Base-by-base conservation (phyloP, 2,888 invertebrate genomes). In the Acleris literana region DNA sequence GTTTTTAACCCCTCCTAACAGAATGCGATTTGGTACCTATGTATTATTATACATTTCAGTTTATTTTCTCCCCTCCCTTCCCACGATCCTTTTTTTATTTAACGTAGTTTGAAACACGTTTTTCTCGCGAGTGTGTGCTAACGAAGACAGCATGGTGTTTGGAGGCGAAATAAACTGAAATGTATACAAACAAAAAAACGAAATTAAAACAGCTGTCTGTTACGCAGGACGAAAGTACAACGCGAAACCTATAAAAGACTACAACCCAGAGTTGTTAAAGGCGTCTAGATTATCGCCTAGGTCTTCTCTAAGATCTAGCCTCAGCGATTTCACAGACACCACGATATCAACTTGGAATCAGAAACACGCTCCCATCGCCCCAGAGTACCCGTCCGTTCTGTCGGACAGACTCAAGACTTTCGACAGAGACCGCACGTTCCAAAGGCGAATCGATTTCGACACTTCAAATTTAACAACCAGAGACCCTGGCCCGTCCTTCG, bases 21-120 rank as follows among this genome's bases (percentile, higher is more conserved):
- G 88, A 89, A 89, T 91, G 88, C 84, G 76, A 79, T 78, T 88
- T 87, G 83, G 85, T 86, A 87, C 86, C 85, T 85, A 79, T 87
- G 77, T 87, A 86, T 86, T 88, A 86, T 87, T 90, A 90, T 90
- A 92, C 92, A 92, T 92, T 92, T 92, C 92, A 92, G 92, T 92
- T 92, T 92, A 91, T 91, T 91, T 91, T 87, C 78, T 81, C 80
- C 79, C 83, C 83, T 78, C 76, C 73, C 74, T 80, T 80, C 72
- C 74, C 68, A 46, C 82, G 69, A 76, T 73, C 74, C 72, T 71
- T 71, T 74, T 74, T 72, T 72, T 71, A 46, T 65, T 68, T 65
- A 49, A 57, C 53, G 54, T 69, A 58, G 29, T 57, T 53, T 51
- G 55, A 62, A 62, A 57, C 58, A 69, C 75, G 77, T 72, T 62